Evolutionary conservation across 2,113 vertebrate species (phyloP), one percentile per base, ranked within the genome.

Genomic region (Thryonomys swinderianus): DNA sequence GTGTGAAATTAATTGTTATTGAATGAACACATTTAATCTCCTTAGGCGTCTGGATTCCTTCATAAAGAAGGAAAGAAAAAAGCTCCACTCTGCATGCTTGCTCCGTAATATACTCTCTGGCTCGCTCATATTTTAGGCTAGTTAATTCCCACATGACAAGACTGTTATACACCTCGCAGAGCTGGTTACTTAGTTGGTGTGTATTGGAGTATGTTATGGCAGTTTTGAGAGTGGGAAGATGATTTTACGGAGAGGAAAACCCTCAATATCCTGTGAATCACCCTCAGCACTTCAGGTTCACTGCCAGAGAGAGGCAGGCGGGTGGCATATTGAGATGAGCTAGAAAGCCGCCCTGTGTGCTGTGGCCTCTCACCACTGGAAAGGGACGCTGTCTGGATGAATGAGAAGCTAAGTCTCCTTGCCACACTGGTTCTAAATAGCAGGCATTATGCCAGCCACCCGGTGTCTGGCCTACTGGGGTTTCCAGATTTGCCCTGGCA

Each of bases 111-210:
- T 25, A 74, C 66, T 93, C 73, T 61, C 62, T 62, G 86, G 80
- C 87, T 95, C 0, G 0, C 84, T 93, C 89, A 76, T 96, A 96
- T 93, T 96, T 97, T 96, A 93, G 48, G 87, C 79, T 82, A 78
- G 71, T 96, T 97, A 96, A 96, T 97, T 95, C 93, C 76, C 95
- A 79, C 78, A 88, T 91, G 97, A 92, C 91, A 93, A 93, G 94
- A 92, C 67, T 93, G 91, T 94, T 88, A 85, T 21, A 93, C 80
- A 96, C 91, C 91, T 96, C 97, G 90, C 18, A 2, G 93, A 91
- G 69, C 92, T 88, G 91, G 80, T 94, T 94, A 87, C 93, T 95
- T 86, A 89, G 92, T 16, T 89, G 80, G 76, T 90, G 87, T 17
- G 37, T 90, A 69, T 27, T 87, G 51, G 55, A 82, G 81, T 95